Conservation (phyloP, 2,113 vertebrate species). For the Eonycteris spelaea region DNA sequence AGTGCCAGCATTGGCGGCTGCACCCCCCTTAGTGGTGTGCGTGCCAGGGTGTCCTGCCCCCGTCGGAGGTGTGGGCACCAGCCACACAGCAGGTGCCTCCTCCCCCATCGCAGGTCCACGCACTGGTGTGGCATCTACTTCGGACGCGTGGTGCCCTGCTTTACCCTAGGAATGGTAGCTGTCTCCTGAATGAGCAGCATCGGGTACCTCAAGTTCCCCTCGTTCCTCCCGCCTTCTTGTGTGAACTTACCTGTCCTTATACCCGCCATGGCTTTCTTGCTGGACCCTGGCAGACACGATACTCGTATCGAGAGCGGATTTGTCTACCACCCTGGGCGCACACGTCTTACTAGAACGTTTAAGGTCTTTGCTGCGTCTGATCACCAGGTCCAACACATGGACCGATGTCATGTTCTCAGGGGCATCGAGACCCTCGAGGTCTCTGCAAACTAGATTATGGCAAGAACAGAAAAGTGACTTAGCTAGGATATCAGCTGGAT, state of each 20-base stretch:
- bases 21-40: not conserved
- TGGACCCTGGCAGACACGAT: not conserved
- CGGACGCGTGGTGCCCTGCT: not conserved
- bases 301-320: not conserved
- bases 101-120: not conserved
- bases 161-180: not conserved
- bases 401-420: not conserved
- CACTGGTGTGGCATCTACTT: not conserved
- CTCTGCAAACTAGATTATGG: not conserved
- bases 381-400: not conserved
- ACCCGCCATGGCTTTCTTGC: not conserved
- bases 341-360: not conserved
- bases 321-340: not conserved
- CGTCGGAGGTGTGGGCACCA: not conserved
- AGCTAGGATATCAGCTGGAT: too few relatives aligned
- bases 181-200: not conserved
- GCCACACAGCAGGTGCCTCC: too few relatives aligned
- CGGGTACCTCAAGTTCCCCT: not conserved
- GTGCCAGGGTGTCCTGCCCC: too few relatives aligned
- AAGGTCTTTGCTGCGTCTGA: not conserved
- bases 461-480: not conserved
- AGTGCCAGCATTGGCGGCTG: not conserved
- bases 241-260: not conserved
- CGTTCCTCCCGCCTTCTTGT: not conserved
- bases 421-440: too few relatives aligned